Base-by-base conservation (phyloP, 2,113 vertebrate genomes). In the Leptodactylus fuscus region DNA sequence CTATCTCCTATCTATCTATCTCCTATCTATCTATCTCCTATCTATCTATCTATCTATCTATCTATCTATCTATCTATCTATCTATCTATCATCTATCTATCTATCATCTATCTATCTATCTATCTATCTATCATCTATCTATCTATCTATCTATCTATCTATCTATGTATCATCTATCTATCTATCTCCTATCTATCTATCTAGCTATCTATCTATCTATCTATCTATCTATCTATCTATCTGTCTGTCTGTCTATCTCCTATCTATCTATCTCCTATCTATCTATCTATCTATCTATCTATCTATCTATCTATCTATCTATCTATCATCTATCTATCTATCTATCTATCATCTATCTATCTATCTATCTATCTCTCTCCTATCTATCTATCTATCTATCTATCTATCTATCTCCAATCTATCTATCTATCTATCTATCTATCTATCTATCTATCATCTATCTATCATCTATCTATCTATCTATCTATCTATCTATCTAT, bases 41-140 rank as follows among this genome's bases (percentile, higher is more conserved):
- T 34, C 16, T 67, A 34, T 67, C 62, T 32, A 65, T 32, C 27
- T 62, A 60, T 24, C 55, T 11, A 60, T 60, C 8, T 27, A 10
- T 49, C 46, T 49, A 51, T 49, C 62, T 32, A 15, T 44, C 36
- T 36, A 9, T 71, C 18, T 41, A 20, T 71, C 69, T n/a, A 38
- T 71, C 69, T 41, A 41, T 71, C 34, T 71, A n/a, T 44, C 34
- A 27, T 29, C 58, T 62, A 62, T 62, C 58, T 62, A 62, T 62
- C 58, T 62, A 62, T 29, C 24, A 51, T 2, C 22, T 62, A 58
- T 29, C 24, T 41, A 22, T 38, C 34, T 41, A 22, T 71, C 38
- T 22, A 38, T 71, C 34, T 71, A 36, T 71, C 32, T n/a, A 38
- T 71, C 34, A 51, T 51, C 49, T 51, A 18, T 51, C 49, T 51